Evolutionary conservation across 2,113 vertebrate species (phyloP).

Genomic region (Oryzias melastigma): DNA sequence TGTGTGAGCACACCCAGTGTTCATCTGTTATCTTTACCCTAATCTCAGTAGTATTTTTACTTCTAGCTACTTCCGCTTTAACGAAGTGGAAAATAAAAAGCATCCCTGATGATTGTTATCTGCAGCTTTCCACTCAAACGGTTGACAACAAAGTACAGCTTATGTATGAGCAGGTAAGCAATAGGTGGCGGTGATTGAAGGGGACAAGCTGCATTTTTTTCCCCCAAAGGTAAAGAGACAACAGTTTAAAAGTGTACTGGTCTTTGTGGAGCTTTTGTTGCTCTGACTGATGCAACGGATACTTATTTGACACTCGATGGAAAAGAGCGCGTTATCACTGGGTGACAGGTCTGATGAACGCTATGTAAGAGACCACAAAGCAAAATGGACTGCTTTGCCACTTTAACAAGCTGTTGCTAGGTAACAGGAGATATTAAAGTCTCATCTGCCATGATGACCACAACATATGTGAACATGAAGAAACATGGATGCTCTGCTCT

Average conservation of each 20-base stretch:
- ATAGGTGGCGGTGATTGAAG: slow-evolving; percentile 46
- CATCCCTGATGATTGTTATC: slow-evolving; percentile 1
- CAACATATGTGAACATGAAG: background rate
- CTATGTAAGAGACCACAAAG: slow-evolving; percentile 9
- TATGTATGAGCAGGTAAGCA: slow-evolving; percentile 37
- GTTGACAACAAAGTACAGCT: background rate
- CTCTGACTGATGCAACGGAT: slow-evolving; percentile 32
- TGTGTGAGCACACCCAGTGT: slow-evolving; percentile 1
- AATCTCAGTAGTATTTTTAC: slow-evolving; percentile 3
- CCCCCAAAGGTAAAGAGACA: slow-evolving; percentile 28
- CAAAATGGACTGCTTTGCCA: slow-evolving; percentile 3
- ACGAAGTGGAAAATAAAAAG: background rate
- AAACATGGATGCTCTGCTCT: slow-evolving; percentile 4
- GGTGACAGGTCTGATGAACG: slow-evolving; percentile 4
- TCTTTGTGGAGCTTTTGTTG: slow-evolving; percentile 12
- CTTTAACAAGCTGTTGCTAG: slow-evolving; percentile 34
- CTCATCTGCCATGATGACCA: slow-evolving; percentile 18
- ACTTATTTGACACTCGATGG: background rate
- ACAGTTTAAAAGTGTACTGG: slow-evolving; percentile 21
- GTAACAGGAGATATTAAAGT: slow-evolving; percentile 31
- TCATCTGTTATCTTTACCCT: slow-evolving; percentile 8
- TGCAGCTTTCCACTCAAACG: slow-evolving; percentile 11
- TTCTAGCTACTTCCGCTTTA: background rate
- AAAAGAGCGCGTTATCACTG: slow-evolving; percentile 10
- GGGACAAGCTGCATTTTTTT: slow-evolving; percentile 41